These are phyloP conservation scores for Lamellibrachia luymesi DNA, from an alignment of 1,140 invertebrate species.

Conservation along the genomic window DNA sequence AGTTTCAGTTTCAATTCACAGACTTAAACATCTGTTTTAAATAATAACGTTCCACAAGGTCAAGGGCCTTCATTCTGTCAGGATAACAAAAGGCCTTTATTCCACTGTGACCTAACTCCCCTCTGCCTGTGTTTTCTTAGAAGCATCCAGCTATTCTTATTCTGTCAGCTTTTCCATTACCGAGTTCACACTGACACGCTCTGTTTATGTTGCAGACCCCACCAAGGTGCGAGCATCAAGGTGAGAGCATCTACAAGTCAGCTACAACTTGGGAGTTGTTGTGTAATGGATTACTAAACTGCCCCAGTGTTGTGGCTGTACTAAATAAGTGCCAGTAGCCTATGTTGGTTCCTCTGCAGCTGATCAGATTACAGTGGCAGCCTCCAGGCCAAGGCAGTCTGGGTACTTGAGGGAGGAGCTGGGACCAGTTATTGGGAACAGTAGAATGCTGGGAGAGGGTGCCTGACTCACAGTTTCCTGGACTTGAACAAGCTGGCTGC, in stretches of 20 bases:
- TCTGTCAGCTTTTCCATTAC: neutral
- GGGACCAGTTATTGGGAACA: neutral
- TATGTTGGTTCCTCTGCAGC: neutral
- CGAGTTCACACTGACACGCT: neutral
- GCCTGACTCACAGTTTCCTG: neutral
- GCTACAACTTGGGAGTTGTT: neutral
- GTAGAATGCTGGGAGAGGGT: neutral
- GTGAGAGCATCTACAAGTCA: neutral
- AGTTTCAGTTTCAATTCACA: neutral
- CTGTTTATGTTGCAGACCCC: neutral
- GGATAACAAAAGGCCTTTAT: neutral
- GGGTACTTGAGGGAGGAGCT: neutral
- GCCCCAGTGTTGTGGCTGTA: neutral
- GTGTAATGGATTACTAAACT: conserved; percentile 5
- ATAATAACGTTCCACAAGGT: neutral
- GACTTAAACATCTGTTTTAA: neutral
- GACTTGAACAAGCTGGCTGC: neutral
- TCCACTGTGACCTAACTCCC: neutral
- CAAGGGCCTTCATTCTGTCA: neutral
- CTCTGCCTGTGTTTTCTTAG: neutral
- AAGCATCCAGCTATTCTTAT: neutral
- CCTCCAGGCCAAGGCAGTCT: neutral
- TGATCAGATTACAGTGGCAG: neutral
- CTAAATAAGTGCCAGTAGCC: neutral
- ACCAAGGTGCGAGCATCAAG: neutral